These are phyloP conservation scores for Megaleporinus macrocephalus DNA, from an alignment of 2,113 vertebrate genomes.

Conservation along the genomic window DNA sequence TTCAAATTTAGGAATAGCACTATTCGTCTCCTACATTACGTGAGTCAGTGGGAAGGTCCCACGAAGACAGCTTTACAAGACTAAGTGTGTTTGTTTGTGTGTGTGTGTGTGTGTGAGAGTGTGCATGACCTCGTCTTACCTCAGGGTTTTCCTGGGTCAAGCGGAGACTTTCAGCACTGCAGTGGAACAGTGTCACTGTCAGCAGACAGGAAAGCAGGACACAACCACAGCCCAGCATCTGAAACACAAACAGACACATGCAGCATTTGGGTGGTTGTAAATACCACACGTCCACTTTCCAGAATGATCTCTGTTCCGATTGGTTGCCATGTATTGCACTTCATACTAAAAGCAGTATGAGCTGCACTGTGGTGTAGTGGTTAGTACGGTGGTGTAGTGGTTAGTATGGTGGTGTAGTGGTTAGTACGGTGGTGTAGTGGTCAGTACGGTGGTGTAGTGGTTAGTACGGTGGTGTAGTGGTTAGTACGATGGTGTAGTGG, in stretches of 20 bases:
- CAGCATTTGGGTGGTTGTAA: background rate
- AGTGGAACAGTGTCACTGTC: slow-evolving; percentile 56
- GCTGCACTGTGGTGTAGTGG: too few species aligned
- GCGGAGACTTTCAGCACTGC: slow-evolving; percentile 47
- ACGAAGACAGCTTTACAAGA: background rate
- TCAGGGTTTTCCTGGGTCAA: slow-evolving; percentile 46
- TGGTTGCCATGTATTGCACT: too few species aligned
- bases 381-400: too few species aligned
- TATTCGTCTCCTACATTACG: too few species aligned
- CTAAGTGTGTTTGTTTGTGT: background rate
- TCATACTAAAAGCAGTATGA: too few species aligned
- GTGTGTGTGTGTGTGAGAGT: background rate
- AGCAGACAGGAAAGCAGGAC: slow-evolving; percentile 56
- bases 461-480: too few species aligned
- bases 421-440: too few species aligned
- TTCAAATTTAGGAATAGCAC: too few species aligned
- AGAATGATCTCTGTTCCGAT: background rate
- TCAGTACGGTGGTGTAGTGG: too few species aligned
- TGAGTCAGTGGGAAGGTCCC: background rate
- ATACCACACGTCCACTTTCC: background rate
- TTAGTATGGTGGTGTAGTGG: too few species aligned
- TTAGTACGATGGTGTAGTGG: too few species aligned
- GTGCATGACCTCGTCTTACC: slow-evolving; percentile 43
- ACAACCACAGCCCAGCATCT: slow-evolving; percentile 59
- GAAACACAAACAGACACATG: slow-evolving; percentile 35